These are phyloP conservation scores for Corythoichthys haematopterus DNA, from an alignment of 2,113 vertebrate species.

Conservation along the genomic window DNA sequence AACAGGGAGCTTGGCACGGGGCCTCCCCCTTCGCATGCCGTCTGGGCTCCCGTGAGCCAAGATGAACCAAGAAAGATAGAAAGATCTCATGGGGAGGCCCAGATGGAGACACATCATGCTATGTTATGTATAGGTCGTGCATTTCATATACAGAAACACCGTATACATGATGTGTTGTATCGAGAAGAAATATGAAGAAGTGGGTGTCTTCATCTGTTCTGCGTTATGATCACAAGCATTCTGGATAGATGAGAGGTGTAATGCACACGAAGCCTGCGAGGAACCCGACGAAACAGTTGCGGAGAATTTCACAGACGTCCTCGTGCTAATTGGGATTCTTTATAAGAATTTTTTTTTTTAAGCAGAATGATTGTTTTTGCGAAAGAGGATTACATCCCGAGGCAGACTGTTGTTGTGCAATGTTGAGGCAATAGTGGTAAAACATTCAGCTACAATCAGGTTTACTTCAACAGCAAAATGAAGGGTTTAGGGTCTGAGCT, in stretches of 20 bases:
- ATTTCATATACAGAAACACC: slow-evolving; percentile 2
- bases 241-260: background rate
- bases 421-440: slow-evolving; percentile 48
- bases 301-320: slow-evolving; percentile 30
- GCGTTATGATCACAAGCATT: slow-evolving; percentile 18
- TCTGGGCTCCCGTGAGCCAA: slow-evolving; percentile 33
- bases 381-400: slow-evolving; percentile 50
- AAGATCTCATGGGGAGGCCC: slow-evolving; percentile 50
- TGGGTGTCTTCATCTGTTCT: slow-evolving; percentile 58
- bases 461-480: slow-evolving; percentile 28
- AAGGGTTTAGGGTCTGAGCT: background rate
- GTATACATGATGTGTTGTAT: slow-evolving; percentile 18
- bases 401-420: slow-evolving; percentile 53
- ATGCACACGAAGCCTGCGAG: slow-evolving; percentile 12
- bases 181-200: slow-evolving; percentile 30
- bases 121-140: slow-evolving; percentile 20
- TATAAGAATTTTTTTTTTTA: slow-evolving; percentile 5
- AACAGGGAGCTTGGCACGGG: slow-evolving; percentile 59
- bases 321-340: slow-evolving; percentile 17
- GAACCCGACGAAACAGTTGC: slow-evolving; percentile 11
- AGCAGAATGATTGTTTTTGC: slow-evolving; percentile 34
- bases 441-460: slow-evolving; percentile 32
- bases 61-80: slow-evolving; percentile 32
- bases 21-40: slow-evolving; percentile 24
- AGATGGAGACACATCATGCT: slow-evolving; percentile 58